Base-by-base conservation (phyloP, 2,113 vertebrate genomes). In the Lates calcarifer region DNA sequence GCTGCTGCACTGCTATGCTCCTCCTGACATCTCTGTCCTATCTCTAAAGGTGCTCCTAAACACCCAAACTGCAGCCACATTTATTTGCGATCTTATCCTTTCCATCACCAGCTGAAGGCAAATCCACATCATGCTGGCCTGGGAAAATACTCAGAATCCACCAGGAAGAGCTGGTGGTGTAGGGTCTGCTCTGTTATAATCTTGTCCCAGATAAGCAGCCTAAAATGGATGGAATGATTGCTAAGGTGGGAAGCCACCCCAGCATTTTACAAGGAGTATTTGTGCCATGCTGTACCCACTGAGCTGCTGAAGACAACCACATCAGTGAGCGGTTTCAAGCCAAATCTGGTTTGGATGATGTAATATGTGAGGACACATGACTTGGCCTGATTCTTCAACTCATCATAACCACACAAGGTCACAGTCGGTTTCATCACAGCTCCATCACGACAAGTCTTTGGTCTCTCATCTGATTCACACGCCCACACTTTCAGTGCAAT, bases 381-480 rank as follows among this genome's bases (percentile, higher is more conserved):
- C 64, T 81, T 51, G 24, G 69, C 74, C 64, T 69, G 77, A 65
- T 51, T 43, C 41, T 62, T 29, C 12, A 53, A 69, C 55, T 60
- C 45, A 22, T 64, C 47, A 3, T 33, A 67, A 63, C 53, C 72
- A 12, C 67, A 55, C 63, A 74, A 71, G 71, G 81, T 80, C 62
- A 55, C 67, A 55, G 55, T 58, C 61, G 35, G 72, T 60, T 75
- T 31, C 24, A 22, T 24, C 57, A 14, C 47, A 2, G 66, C 51
- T 45, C 55, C 15, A 39, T 11, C 73, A 24, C 56, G 65, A 74
- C 70, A 51, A 39, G 75, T 80, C 64, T 53, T 6, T 64, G 35
- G 76, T 43, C 33, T 63, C 57, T 74, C 61, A 35, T 62, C 69
- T 41, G 35, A 57, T 58, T 72, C 64, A 73, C 80, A 64, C 57